Evolutionary conservation across 2,113 vertebrate genomes (phyloP).

Genomic region (Narcine bancroftii): DNA sequence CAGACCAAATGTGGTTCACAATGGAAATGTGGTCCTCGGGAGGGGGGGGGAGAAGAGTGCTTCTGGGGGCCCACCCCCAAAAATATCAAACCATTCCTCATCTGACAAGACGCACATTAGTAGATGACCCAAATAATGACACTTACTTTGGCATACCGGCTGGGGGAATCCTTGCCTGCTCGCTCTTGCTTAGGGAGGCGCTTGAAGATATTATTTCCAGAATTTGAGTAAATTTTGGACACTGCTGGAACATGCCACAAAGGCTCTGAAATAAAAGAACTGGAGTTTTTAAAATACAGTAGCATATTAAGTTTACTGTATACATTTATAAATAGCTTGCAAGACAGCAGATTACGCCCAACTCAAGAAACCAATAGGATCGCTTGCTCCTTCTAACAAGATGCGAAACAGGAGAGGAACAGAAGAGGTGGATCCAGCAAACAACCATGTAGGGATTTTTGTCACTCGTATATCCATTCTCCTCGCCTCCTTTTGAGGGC

Average conservation of each 20-base stretch:
- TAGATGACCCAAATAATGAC: background rate
- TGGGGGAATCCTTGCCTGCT: slow-evolving; percentile 74
- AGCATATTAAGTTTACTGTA: background rate
- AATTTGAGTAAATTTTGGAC: slow-evolving; percentile 51
- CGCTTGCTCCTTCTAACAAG: background rate
- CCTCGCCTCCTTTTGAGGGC: too few species aligned
- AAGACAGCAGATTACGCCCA: background rate
- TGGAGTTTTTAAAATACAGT: background rate
- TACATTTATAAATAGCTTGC: background rate
- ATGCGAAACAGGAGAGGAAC: background rate
- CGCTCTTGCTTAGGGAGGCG: slow-evolving; percentile 64
- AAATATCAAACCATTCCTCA: background rate
- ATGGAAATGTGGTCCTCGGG: background rate
- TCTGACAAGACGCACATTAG: background rate
- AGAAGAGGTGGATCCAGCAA: background rate
- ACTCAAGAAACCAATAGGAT: background rate
- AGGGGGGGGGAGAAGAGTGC: background rate
- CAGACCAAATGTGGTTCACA: background rate
- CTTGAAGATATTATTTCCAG: slow-evolving; percentile 55
- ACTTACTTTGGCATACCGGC: slow-evolving; percentile 74
- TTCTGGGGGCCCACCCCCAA: too few species aligned
- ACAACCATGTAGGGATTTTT: background rate
- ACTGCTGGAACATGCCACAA: slow-evolving; percentile 74
- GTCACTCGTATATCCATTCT: background rate
- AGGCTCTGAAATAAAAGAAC: slow-evolving; percentile 59